phyloP scores from a whole-genome alignment of 2,113 vertebrate species.

The Antigone vipio region DNA sequence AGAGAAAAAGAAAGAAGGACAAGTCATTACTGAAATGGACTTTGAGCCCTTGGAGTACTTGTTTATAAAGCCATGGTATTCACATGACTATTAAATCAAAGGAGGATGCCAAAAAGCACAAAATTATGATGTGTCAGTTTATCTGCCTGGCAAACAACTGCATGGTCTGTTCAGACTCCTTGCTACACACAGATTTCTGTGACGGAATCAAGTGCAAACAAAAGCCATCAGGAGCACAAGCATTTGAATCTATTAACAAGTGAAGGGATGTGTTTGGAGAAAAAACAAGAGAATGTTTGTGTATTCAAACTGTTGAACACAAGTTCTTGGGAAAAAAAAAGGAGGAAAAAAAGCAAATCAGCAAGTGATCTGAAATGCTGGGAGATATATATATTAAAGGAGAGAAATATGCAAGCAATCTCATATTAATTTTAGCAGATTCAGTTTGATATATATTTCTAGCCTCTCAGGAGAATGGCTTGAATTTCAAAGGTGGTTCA shows the following conservation, averaged over 20 bases:
- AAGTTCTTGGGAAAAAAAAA: background rate
- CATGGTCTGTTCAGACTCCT: background rate
- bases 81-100: background rate
- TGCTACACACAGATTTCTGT: background rate
- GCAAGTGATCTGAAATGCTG: background rate
- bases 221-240: background rate
- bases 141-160: background rate
- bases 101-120: background rate
- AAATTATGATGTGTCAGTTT: background rate
- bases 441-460: conserved; percentile 14
- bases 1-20: background rate
- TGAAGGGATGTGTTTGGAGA: background rate
- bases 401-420: background rate
- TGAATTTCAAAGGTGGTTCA: conserved; percentile 13
- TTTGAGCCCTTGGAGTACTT: background rate
- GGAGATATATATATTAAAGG: background rate
- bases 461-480: background rate
- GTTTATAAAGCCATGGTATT: background rate
- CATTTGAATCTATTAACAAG: background rate
- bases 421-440: background rate
- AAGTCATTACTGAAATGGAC: background rate
- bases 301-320: background rate
- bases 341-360: background rate
- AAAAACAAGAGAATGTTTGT: background rate
- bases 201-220: background rate